Evolutionary conservation across 1,140 invertebrate species (phyloP), one percentile per base, ranked within the genome.

Genomic region (Drosophila kanapiae): DNA sequence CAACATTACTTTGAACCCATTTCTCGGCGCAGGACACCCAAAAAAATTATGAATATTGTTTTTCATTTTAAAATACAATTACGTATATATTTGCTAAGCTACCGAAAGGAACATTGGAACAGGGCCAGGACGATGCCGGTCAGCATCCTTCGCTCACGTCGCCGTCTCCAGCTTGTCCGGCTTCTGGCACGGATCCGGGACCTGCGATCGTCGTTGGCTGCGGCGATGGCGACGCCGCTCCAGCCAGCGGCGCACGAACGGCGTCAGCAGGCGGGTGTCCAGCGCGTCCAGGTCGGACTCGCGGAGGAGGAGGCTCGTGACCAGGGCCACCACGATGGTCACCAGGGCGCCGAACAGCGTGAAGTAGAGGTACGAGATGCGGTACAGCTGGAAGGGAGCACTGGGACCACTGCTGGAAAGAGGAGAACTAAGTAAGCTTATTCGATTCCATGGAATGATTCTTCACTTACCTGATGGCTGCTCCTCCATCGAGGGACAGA

Each of bases 281-380:
- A 95, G 83, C 49, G 95, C 94, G 42, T 92, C 93, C 42, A 93
- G 93, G 83, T 93, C 94, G 82, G 92, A 94, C 16, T 94, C 94
- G 76, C 78, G 94, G 16, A 94, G 94, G 69, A 93, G 92, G 58
- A 95, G 93, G 78, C 93, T 96, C 4, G 95, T 94, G 0, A 94
- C 59, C 4, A 95, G 82, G 2, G 95, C 96, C 8, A 96, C 94
- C 14, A 94, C 88, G n/a, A 96, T 95, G 0, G 96, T 96, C 2
- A 96, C 93, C 3, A 95, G n/a, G 2, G 94, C 92, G 6, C 95
- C 95, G 13, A 95, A 93, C 3, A 95, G 84, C 0, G 95, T 95
- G 58, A 96, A 95, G 94, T 95, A 96, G 10, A 96, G 80, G 78
- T 96, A 96, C 60, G 95, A 96, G 37, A 95, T 92, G 56, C 94